Conservation (phyloP, 2,797 vertebrate genomes). For the Tangara arthus region DNA sequence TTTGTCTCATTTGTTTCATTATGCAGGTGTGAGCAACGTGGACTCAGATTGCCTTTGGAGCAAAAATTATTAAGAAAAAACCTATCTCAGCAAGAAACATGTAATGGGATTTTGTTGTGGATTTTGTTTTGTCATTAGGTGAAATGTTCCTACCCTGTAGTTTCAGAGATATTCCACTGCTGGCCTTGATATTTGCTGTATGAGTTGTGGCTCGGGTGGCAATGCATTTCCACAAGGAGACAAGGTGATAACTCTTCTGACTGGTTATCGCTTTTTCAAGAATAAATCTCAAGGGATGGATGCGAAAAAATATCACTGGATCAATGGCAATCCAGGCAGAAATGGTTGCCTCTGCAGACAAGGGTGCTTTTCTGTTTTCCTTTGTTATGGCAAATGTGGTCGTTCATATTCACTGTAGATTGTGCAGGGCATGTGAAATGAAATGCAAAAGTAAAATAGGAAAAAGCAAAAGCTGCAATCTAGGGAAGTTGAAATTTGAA, state of each 20-base stretch:
- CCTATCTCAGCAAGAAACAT: background rate
- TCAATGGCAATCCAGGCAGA: slow-evolving; percentile 9
- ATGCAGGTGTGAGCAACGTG: background rate
- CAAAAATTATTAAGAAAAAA: background rate
- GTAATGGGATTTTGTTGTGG: background rate
- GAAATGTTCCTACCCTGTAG: background rate
- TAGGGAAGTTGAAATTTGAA: background rate
- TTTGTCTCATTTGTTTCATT: background rate
- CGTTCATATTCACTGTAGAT: background rate
- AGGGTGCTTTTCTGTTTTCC: background rate
- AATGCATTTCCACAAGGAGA: slow-evolving; percentile 45
- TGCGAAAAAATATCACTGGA: background rate
- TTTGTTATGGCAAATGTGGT: background rate
- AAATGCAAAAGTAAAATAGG: slow-evolving; percentile 24
- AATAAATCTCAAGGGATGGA: slow-evolving; percentile 24
- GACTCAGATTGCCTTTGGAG: background rate
- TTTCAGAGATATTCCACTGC: background rate
- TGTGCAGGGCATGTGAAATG: background rate
- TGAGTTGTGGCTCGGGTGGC: slow-evolving; percentile 21
- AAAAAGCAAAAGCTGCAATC: background rate
- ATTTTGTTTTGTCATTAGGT: background rate
- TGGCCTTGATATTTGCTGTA: background rate
- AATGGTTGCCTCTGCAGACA: background rate
- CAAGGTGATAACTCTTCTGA: slow-evolving; percentile 13
- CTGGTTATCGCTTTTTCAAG: background rate